Evolutionary conservation across 2,113 vertebrate species (phyloP), one percentile per base, ranked within the genome.

Genomic region (Etheostoma cragini): DNA sequence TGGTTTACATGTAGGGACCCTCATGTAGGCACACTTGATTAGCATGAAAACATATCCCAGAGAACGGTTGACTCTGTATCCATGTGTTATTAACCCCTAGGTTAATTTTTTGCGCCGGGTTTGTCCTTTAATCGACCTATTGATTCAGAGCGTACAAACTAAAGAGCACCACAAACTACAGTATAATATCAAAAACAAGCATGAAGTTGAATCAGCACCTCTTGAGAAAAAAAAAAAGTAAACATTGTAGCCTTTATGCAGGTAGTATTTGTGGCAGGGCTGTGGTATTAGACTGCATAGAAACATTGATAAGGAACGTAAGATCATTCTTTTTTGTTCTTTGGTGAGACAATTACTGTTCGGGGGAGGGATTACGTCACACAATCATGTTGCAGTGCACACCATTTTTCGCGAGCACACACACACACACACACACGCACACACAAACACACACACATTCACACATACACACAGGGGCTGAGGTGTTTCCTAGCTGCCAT

Each of bases 361-460:
- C 2, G 6, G 56, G 24, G 13, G 56, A 67, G 64, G 24, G 24
- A 67, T 35, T 42, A 16, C 13, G 6, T 57, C 33, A 65, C n/a
- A 62, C 21, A 38, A 6, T 49, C 19, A 35, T 11, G 14, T 47
- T 14, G 22, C 50, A 47, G 61, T 47, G 21, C 13, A 58, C 63
- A 67, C 24, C 5, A 35, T 33, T 6, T 76, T 63, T 35, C 11
- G 76, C 22, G 58, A 13, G 8, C 42, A 35, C 60, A 70, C 49
- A 21, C 47, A 58, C 24, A 58, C 63, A 66, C 45, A 54, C 19
- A 19, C 53, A 76, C 35, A 72, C n/a, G 56, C 24, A 38, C 35
- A 38, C 35, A 38, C 35, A 38, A 45, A 70, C 24, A 64, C 35
- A 72, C 35, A 70, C n/a, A 15, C 2, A 38, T 19, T 19, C 30